phyloP scores from a whole-genome alignment of 2,797 vertebrate genomes.

The Pangasius krempfi region DNA sequence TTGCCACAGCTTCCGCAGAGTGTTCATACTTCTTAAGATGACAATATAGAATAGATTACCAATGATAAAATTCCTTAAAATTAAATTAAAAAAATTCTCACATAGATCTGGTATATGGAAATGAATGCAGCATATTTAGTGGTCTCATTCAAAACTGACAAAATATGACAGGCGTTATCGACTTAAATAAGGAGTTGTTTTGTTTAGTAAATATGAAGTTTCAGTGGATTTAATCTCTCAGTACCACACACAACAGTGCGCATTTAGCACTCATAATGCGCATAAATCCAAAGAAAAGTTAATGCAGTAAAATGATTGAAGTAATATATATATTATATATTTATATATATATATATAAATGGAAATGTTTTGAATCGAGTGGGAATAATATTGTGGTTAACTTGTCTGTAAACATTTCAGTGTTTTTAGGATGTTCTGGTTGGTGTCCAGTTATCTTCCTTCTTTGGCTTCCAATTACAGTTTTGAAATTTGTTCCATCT shows the following conservation, averaged over 20 bases:
- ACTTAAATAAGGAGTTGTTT: not conserved
- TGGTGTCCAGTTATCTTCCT: conserved; percentile 23
- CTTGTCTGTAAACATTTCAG: not conserved
- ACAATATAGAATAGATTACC: not conserved
- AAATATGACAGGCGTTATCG: not conserved
- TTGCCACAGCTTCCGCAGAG: conserved; percentile 11
- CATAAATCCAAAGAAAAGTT: not conserved
- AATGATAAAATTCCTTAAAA: not conserved
- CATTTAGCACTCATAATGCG: not conserved
- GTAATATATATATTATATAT: not conserved
- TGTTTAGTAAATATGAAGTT: not conserved
- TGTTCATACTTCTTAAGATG: not conserved
- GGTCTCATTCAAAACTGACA: not conserved
- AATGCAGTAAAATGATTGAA: not conserved
- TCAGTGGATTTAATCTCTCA: not conserved
- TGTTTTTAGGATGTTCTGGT: conserved; percentile 42
- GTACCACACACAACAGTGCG: not conserved
- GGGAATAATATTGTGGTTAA: not conserved
- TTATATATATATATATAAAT: not conserved
- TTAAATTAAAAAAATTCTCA: not conserved
- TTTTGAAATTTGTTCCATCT: conserved; percentile 53
- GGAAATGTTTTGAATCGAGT: not conserved
- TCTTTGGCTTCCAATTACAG: conserved; percentile 32
- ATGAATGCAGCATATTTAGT: not conserved
- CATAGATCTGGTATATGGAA: not conserved